phyloP scores from a whole-genome alignment of 2,888 invertebrate genomes.

The Dorcus hopei region DNA sequence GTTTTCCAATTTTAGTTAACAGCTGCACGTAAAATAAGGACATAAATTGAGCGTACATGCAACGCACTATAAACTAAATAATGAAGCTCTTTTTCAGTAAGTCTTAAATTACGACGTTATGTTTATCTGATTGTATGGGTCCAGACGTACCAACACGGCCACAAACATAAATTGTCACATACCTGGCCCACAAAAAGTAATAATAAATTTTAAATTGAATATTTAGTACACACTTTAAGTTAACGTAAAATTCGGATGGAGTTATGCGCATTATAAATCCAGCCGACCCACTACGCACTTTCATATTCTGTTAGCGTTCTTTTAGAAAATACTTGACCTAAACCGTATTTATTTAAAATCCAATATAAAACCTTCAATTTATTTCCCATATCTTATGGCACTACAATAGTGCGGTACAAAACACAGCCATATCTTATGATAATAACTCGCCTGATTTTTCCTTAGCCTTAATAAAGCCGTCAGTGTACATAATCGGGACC shows the following conservation, averaged over 20 bases:
- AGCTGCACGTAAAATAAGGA: too few species aligned
- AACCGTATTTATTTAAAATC: conserved; percentile 12
- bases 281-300: neutral
- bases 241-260: neutral
- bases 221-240: neutral
- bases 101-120: too few species aligned
- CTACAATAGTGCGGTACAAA: conserved; percentile 10
- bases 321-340: neutral
- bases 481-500: conserved; percentile 37
- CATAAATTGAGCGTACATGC: too few species aligned
- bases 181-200: too few species aligned
- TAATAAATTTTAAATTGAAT: conserved; percentile 1
- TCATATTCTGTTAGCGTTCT: conserved; percentile 2
- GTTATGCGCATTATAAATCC: neutral
- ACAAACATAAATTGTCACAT: too few species aligned
- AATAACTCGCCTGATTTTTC: conserved; percentile 33
- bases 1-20: too few species aligned
- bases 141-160: too few species aligned
- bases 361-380: conserved; percentile 12
- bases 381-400: conserved; percentile 8
- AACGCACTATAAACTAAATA: too few species aligned
- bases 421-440: conserved; percentile 27
- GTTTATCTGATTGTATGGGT: too few species aligned
- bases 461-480: conserved; percentile 37
- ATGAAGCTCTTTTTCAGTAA: too few species aligned